Evolutionary conservation across 2,797 vertebrate genomes (phyloP).

Genomic region (Typhlichthys eigenmanni): DNA sequence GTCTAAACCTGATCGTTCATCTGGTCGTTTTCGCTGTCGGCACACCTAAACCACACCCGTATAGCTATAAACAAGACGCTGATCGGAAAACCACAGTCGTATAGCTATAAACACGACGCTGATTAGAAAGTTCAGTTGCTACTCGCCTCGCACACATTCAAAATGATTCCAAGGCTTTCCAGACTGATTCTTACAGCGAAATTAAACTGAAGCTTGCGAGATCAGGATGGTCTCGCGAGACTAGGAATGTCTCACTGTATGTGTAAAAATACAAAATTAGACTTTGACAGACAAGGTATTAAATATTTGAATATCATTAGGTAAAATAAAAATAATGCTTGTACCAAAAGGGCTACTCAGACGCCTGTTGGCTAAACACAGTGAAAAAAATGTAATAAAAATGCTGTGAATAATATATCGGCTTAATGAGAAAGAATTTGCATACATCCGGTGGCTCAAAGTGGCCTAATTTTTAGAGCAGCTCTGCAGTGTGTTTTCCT

Average conservation of each 20-base stretch:
- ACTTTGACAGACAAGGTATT: too few species aligned
- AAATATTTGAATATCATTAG: neutral
- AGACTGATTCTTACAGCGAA: too few species aligned
- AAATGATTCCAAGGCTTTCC: too few species aligned
- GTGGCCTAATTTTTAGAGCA: slow-evolving; percentile 23
- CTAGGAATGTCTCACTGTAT: slow-evolving; percentile 38
- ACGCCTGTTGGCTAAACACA: slow-evolving; percentile 31
- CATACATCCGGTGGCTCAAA: slow-evolving; percentile 26
- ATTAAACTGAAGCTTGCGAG: too few species aligned
- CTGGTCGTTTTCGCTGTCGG: too few species aligned
- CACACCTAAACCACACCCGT: too few species aligned
- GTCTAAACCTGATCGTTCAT: too few species aligned
- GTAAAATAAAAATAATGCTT: neutral
- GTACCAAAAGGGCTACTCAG: slow-evolving; percentile 20
- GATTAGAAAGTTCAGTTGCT: too few species aligned
- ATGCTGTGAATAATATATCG: neutral
- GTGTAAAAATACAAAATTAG: slow-evolving; percentile 26
- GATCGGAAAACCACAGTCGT: too few species aligned
- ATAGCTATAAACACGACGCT: too few species aligned
- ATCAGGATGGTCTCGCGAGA: neutral
- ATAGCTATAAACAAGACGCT: too few species aligned
- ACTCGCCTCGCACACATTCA: too few species aligned
- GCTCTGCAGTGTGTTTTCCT: slow-evolving; percentile 21
- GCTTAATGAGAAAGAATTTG: slow-evolving; percentile 3
- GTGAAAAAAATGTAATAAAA: slow-evolving; percentile 23